A percentile compares a stretch with the other conserved stretches of the same genome.
These are phyloP conservation scores for Macquaria australasica DNA, from an alignment of 2,113 vertebrate genomes.

Conservation along the genomic window DNA sequence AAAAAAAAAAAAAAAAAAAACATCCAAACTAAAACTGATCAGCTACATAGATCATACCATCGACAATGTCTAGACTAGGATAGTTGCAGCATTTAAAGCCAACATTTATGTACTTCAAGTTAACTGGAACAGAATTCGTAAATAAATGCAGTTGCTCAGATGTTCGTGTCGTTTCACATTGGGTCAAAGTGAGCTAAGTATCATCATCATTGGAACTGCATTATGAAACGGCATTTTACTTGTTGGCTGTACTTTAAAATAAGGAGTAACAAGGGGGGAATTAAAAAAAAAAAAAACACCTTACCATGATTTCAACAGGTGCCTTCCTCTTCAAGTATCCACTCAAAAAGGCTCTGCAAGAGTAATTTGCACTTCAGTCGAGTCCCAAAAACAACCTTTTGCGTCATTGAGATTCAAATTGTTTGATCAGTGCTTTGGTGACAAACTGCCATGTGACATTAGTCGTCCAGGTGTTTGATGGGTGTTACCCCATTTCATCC, in stretches of 20 bases:
- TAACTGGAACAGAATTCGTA: neutral
- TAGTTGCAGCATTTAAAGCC: no score
- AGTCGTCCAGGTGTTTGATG: conserved; percentile 72
- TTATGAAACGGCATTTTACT: no score
- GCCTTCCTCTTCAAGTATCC: fast-evolving
- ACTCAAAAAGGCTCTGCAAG: neutral
- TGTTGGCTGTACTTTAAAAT: neutral
- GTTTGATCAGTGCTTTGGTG: conserved; percentile 84
- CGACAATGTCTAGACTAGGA: no score
- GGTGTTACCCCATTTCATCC: conserved; percentile 76
- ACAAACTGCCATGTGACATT: conserved; percentile 78
- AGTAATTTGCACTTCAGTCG: fast-evolving
- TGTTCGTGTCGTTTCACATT: conserved; percentile 83
- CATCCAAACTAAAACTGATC: no score
- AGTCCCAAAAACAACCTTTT: fast-evolving
- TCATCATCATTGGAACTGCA: conserved; percentile 83
- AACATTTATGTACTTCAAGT: neutral
- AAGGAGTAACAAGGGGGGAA: no score
- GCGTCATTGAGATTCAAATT: fast-evolving
- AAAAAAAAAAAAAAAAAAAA: no score
- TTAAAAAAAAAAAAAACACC: neutral
- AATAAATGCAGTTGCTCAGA: conserved; percentile 78
- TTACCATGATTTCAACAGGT: neutral
- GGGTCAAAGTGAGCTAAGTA: conserved; percentile 89
- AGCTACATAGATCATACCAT: no score